Evolutionary conservation across 2,888 invertebrate species (phyloP), one percentile per base, ranked within the genome.

Genomic region (Melanophora roralis): DNA sequence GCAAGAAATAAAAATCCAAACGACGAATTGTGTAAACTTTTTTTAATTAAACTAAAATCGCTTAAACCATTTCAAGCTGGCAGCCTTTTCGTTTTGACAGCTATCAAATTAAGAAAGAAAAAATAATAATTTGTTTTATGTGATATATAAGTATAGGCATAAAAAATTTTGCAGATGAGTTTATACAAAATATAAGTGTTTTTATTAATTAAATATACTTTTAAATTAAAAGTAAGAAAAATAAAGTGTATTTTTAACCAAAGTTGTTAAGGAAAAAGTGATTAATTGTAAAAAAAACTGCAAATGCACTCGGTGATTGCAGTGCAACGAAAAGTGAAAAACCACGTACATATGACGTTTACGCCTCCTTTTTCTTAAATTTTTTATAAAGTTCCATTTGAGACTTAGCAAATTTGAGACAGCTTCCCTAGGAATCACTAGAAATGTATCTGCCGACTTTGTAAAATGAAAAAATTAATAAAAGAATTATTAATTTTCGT

Each of bases 321-420:
- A 74, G 6, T 71, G 73, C 73, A 74, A 23, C n/a, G 60, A 36
- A 32, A 53, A 40, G 21, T 55, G 73, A 40, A 72, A 65, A 73
- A 67, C 68, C 45, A 45, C 62, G 16, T 71, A 21, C 47, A 59
- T 68, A 69, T 82, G 77, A 74, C 80, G 78, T 77, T 83, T 78
- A 82, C 83, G 77, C 83, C 83, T 82, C 83, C 6, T 81, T 82
- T 83, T 82, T 81, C 60, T 78, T 60, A 59, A 60, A 49, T 40
- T 64, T 45, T 68, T 79, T 32, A 81, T 72, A 45, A 72, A 19
- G 53, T 57, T 73, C 38, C 55, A 57, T 38, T 68, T 80, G 57
- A 53, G 72, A 68, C 79, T 80, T 75, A 62, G 45, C 7, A 55
- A 67, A 53, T 71, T 67, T 62, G 49, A 60, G 45, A 75, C 43